These are phyloP conservation scores for Drosophila repletoides DNA, from an alignment of 1,140 invertebrate species.

Conservation along the genomic window DNA sequence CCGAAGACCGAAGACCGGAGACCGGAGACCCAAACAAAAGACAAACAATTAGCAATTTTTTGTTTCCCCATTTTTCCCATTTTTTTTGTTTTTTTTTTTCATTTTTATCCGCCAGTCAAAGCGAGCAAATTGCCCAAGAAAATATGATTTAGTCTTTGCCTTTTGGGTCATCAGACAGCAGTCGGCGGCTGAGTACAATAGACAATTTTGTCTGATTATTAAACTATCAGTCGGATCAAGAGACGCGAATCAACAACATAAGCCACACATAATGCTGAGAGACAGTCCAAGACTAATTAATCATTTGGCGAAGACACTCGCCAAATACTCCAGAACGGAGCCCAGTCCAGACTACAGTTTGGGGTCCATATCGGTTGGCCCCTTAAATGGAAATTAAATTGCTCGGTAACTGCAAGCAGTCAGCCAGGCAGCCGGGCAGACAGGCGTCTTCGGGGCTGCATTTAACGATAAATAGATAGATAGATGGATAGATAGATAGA, in stretches of 20 bases:
- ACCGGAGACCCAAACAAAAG: slow-evolving; percentile 45
- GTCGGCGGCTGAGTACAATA: slow-evolving; percentile 49
- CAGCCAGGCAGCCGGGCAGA: too few relatives aligned
- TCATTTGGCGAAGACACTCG: slow-evolving; percentile 51
- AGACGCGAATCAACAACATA: slow-evolving; percentile 33
- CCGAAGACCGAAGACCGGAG: not conserved
- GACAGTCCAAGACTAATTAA: slow-evolving; percentile 61
- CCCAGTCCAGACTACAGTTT: too few relatives aligned
- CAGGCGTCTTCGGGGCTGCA: slow-evolving; percentile 12
- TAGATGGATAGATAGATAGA: slow-evolving; percentile 1
- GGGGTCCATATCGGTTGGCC: not conserved
- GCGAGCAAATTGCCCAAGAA: slow-evolving; percentile 12
- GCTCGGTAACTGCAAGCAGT: slow-evolving; percentile 45
- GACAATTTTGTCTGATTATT: slow-evolving; percentile 76
- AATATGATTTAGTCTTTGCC: slow-evolving; percentile 65
- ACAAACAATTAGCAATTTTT: slow-evolving; percentile 68
- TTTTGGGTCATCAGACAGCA: slow-evolving; percentile 50
- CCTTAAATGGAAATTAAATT: slow-evolving; percentile 76
- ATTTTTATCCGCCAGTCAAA: slow-evolving; percentile 13
- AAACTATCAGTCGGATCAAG: slow-evolving; percentile 59
- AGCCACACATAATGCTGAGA: slow-evolving; percentile 32
- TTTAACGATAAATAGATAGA: slow-evolving; percentile 11
- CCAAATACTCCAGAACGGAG: not conserved
- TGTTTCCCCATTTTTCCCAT: too few relatives aligned
- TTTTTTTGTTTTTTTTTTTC: too few relatives aligned